phyloP scores from a whole-genome alignment of 30 jellyfish, hydroid and myxozoan genomes.

The Aurelia sp. region DNA sequence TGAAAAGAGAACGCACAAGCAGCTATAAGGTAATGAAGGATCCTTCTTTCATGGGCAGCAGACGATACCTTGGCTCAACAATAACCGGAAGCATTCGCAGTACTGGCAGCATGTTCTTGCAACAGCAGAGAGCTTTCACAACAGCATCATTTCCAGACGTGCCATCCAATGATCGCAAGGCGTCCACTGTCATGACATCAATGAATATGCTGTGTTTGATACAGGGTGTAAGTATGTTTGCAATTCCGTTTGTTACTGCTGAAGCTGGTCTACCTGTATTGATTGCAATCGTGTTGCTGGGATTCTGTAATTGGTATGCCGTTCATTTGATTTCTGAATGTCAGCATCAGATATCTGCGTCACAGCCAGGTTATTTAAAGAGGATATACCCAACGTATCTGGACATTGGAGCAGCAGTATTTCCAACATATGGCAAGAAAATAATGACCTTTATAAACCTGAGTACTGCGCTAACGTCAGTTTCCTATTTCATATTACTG shows the following conservation, averaged over 20 bases:
- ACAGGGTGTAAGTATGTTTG: slow-evolving; percentile 69
- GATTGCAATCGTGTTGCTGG: slow-evolving; percentile 8
- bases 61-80: neutral
- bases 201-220: slow-evolving; percentile 59
- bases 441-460: slow-evolving; percentile 47
- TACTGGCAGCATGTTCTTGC: neutral
- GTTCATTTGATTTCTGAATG: slow-evolving; percentile 41
- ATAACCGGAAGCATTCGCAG: neutral
- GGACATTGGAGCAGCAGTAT: slow-evolving; percentile 69
- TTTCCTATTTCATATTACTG: slow-evolving; percentile 46
- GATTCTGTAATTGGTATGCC: slow-evolving; percentile 51
- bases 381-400: slow-evolving; percentile 61
- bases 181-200: slow-evolving; percentile 49
- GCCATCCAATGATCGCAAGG: slow-evolving; percentile 61
- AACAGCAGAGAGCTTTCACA: slow-evolving; percentile 1
- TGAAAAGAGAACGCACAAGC: no score
- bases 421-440: slow-evolving; percentile 47
- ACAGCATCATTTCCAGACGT: slow-evolving; percentile 63
- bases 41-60: neutral
- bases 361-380: slow-evolving; percentile 49
- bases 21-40: no score
- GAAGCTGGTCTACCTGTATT: slow-evolving; percentile 50
- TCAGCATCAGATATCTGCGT: slow-evolving; percentile 65
- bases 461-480: slow-evolving; percentile 65
- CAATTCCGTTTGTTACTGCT: slow-evolving; percentile 75